Conservation (phyloP, 2,888 invertebrate species). For the Acronicta aceris region DNA sequence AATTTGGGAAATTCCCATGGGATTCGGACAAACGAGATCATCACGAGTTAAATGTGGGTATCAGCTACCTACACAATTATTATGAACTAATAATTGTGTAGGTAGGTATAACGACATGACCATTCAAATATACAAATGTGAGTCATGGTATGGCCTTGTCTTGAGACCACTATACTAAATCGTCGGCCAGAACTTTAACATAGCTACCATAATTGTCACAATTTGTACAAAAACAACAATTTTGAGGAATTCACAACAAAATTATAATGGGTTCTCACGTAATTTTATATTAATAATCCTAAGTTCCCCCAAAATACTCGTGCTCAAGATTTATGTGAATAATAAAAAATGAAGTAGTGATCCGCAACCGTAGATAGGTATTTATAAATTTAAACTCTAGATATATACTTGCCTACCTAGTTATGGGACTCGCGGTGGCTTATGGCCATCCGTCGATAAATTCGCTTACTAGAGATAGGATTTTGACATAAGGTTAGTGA, state of each 20-base stretch:
- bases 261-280: conserved; percentile 41
- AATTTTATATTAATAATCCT: conserved; percentile 32
- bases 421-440: too few species aligned
- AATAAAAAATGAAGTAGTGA: neutral
- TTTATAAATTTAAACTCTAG: too few species aligned
- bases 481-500: too few species aligned
- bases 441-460: too few species aligned
- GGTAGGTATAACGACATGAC: conserved; percentile 7
- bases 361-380: too few species aligned
- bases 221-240: conserved; percentile 58
- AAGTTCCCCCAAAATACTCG: conserved; percentile 8
- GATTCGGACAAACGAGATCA: too few species aligned
- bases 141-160: conserved; percentile 54
- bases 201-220: conserved; percentile 55
- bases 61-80: too few species aligned
- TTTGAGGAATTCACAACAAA: conserved; percentile 45
- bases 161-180: conserved; percentile 50
- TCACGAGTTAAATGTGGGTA: too few species aligned
- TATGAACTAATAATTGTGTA: too few species aligned
- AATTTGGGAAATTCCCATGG: too few species aligned
- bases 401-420: too few species aligned
- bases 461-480: too few species aligned
- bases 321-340: conserved; percentile 11
- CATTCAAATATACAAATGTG: conserved; percentile 48
- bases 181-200: conserved; percentile 39